These are phyloP conservation scores for Mellilla xanthometata DNA, from an alignment of 2,888 invertebrate species.

Conservation along the genomic window DNA sequence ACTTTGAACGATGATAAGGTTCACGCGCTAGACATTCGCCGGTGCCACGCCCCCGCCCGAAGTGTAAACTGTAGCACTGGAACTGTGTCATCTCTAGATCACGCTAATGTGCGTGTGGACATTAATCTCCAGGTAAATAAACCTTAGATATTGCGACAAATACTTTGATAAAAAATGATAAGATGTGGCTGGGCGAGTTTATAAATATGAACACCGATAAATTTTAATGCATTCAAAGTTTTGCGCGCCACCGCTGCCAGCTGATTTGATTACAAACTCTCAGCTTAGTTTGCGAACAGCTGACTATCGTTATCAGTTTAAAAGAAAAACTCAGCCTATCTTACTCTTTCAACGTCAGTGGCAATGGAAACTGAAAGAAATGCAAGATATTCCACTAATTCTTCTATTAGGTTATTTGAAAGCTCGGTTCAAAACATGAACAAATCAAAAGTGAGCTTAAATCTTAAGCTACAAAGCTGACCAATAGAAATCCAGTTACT, in stretches of 20 bases:
- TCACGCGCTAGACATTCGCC: constrained; percentile 8
- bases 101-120: constrained; percentile 15
- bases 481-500: constrained; percentile 30
- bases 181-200: constrained; percentile 10
- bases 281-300: constrained; percentile 33
- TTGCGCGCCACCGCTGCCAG: constrained; percentile 42
- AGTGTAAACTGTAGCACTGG: neutral
- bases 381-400: constrained; percentile 15
- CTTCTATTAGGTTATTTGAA: neutral
- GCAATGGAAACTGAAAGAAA: constrained; percentile 27
- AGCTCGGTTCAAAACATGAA: neutral
- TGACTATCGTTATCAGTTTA: constrained; percentile 25
- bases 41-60: constrained; percentile 1
- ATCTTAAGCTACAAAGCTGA: constrained; percentile 28
- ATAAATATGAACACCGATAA: constrained; percentile 19
- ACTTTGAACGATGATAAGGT: neutral
- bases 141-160: constrained; percentile 6
- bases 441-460: constrained; percentile 46
- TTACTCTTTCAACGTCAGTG: constrained; percentile 37
- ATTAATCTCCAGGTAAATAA: constrained; percentile 14
- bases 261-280: constrained; percentile 36
- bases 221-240: constrained; percentile 32
- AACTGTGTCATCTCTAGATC: constrained; percentile 3
- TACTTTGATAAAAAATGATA: constrained; percentile 30
- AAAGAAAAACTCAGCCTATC: constrained; percentile 34